Percentiles rank a stretch among this genome's conserved stretches.
Evolutionary conservation across 2,888 invertebrate genomes (phyloP).

Genomic region (Endotricha flammealis): DNA sequence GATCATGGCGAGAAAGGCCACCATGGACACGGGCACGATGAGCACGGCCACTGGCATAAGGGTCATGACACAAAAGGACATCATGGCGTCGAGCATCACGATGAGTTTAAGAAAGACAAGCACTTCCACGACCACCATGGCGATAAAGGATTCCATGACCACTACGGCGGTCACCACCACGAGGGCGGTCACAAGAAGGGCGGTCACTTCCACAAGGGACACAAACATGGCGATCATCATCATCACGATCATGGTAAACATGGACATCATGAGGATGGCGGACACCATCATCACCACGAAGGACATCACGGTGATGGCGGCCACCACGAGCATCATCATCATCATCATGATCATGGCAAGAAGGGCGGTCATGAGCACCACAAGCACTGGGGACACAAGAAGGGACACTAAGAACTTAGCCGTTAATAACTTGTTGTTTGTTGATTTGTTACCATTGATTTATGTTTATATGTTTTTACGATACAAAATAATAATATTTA

Average conservation of each 20-base stretch:
- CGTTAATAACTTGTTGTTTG: slow-evolving; percentile 42
- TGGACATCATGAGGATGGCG: slow-evolving; percentile 86
- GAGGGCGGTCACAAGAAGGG: slow-evolving; percentile 88
- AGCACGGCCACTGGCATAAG: slow-evolving; percentile 85
- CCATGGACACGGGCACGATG: slow-evolving; percentile 74
- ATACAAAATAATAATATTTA: slow-evolving; percentile 29
- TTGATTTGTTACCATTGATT: slow-evolving; percentile 40
- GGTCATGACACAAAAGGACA: slow-evolving; percentile 91
- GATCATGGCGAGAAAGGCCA: slow-evolving; percentile 82
- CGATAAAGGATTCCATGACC: slow-evolving; percentile 86
- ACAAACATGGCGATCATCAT: slow-evolving; percentile 86
- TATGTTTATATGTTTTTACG: slow-evolving; percentile 46
- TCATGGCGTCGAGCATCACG: slow-evolving; percentile 88
- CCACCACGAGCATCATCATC: slow-evolving; percentile 85
- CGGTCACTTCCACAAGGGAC: slow-evolving; percentile 87
- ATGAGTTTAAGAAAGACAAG: slow-evolving; percentile 91
- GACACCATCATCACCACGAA: slow-evolving; percentile 86
- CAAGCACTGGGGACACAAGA: slow-evolving; percentile 86
- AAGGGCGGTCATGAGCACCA: slow-evolving; percentile 88
- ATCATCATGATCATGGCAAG: slow-evolving; percentile 85
- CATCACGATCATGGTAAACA: slow-evolving; percentile 88
- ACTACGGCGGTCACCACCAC: slow-evolving; percentile 87
- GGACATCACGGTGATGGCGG: slow-evolving; percentile 88
- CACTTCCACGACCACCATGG: slow-evolving; percentile 91
- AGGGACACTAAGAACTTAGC: slow-evolving; percentile 51